These are phyloP conservation scores for Corynorhinus townsendii DNA, from an alignment of 2,113 vertebrate genomes.

Conservation along the genomic window DNA sequence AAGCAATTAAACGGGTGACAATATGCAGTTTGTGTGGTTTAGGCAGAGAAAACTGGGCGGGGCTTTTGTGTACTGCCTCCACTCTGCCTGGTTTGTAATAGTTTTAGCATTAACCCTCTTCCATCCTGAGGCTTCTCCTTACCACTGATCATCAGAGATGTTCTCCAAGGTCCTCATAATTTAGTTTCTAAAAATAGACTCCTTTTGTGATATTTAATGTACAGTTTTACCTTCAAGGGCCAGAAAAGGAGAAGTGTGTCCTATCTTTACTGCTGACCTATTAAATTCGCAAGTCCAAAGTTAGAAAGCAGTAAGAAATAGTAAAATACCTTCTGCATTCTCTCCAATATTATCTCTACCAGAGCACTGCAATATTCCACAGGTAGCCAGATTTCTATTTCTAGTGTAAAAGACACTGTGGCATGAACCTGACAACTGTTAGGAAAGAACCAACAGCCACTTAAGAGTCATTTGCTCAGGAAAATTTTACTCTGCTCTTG, in stretches of 20 bases:
- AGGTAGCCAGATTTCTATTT: background rate
- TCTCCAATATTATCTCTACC: background rate
- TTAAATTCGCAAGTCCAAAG: background rate
- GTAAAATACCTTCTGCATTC: background rate
- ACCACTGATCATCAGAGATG: background rate
- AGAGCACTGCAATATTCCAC: background rate
- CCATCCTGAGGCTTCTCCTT: background rate
- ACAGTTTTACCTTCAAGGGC: background rate
- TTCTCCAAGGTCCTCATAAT: background rate
- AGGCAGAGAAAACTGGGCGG: background rate
- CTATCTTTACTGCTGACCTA: background rate
- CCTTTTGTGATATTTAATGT: background rate
- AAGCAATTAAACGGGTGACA: background rate
- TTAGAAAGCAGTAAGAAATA: background rate
- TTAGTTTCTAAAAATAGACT: background rate
- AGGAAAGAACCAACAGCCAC: background rate
- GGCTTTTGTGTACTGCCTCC: background rate
- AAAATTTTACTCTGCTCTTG: constrained; percentile 9
- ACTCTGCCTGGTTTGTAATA: background rate
- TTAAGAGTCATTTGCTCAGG: background rate
- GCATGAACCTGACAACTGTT: background rate
- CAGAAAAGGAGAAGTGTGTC: background rate
- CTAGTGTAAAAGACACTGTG: background rate
- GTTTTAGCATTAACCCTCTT: background rate
- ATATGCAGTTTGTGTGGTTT: background rate